phyloP scores from a whole-genome alignment of 2,888 invertebrate genomes.

The Rhynchonema sp. region DNA sequence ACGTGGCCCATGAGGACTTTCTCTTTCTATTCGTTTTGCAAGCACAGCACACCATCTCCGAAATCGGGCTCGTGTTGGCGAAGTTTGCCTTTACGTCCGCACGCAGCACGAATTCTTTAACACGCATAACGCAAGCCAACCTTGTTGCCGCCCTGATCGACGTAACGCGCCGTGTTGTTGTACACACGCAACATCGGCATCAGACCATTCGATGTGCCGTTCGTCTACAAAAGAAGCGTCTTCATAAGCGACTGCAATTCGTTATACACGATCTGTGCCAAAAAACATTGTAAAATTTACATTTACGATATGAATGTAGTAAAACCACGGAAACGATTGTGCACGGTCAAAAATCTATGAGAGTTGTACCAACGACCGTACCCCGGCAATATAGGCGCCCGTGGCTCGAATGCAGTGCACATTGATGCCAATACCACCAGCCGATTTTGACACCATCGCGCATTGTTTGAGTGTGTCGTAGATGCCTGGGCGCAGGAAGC shows the following conservation, averaged over 20 bases:
- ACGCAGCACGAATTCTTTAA: too few relatives aligned
- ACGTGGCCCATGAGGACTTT: too few relatives aligned
- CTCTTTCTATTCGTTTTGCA: too few relatives aligned
- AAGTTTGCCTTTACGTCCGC: too few relatives aligned
- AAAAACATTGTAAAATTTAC: too few relatives aligned
- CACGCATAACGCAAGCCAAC: too few relatives aligned
- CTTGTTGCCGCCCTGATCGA: slow-evolving; percentile 93
- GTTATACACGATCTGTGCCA: too few relatives aligned
- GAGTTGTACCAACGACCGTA: slow-evolving; percentile 15
- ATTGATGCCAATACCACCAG: slow-evolving; percentile 89
- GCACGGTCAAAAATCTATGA: not conserved
- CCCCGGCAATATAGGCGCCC: slow-evolving; percentile 70
- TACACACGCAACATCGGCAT: slow-evolving; percentile 86
- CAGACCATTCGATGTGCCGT: slow-evolving; percentile 79
- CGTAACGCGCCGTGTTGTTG: slow-evolving; percentile 84
- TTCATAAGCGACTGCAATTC: not conserved
- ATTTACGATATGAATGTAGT: too few relatives aligned
- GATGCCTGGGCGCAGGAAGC: too few relatives aligned
- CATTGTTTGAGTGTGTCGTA: slow-evolving; percentile 37
- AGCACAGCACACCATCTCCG: too few relatives aligned
- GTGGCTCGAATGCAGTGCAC: slow-evolving; percentile 81
- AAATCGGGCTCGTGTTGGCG: too few relatives aligned
- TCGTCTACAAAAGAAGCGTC: slow-evolving; percentile 43
- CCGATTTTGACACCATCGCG: slow-evolving; percentile 83
- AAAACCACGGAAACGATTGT: too few relatives aligned